A percentile compares a stretch with the other conserved stretches of the same genome.
Evolutionary conservation across 1,140 invertebrate genomes (phyloP).

Genomic region (Bombus confusus): DNA sequence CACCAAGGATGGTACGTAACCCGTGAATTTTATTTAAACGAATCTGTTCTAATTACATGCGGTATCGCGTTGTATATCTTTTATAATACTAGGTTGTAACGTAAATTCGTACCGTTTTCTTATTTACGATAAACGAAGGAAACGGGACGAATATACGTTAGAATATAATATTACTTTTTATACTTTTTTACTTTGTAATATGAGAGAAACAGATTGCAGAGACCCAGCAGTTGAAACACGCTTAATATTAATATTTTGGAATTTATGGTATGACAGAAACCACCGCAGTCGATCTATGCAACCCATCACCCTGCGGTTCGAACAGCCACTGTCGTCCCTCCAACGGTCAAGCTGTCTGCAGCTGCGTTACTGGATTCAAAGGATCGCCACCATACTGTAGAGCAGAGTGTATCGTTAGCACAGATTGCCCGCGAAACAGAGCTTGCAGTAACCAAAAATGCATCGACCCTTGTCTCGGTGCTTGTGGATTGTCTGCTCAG

Average conservation of each 20-base stretch:
- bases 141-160: no score
- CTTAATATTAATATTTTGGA: not conserved
- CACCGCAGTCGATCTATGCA: conserved; percentile 83
- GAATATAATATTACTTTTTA: no score
- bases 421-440: conserved; percentile 85
- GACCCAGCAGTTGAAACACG: no score
- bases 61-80: no score
- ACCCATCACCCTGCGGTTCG: conserved; percentile 86
- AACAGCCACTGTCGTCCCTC: conserved; percentile 86
- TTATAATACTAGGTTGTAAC: no score
- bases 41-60: no score
- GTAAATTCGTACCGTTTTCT: no score
- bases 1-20: not conserved
- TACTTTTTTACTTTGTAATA: no score
- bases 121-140: no score
- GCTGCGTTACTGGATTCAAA: conserved; percentile 86
- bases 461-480: conserved; percentile 87
- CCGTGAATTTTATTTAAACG: no score
- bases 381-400: conserved; percentile 87
- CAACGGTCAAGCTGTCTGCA: conserved; percentile 86
- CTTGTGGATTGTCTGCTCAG: conserved; percentile 86
- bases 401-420: conserved; percentile 87
- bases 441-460: conserved; percentile 89
- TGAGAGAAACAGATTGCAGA: no score
- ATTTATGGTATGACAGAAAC: conserved; percentile 49